Conservation (phyloP, 2,797 vertebrate species). For the Falco berigora region DNA sequence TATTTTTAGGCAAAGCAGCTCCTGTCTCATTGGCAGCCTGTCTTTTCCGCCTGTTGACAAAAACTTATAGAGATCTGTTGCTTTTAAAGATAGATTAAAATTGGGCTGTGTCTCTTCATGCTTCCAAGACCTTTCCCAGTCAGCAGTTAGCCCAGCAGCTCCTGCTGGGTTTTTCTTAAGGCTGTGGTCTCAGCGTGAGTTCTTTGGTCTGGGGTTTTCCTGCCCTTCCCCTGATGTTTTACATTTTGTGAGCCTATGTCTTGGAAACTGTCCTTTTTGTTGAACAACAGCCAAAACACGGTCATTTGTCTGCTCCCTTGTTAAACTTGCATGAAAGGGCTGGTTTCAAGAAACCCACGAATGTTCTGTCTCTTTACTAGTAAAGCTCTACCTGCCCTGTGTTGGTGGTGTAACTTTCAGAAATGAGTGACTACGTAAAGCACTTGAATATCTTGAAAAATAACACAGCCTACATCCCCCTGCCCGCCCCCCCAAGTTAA, state of each 20-base stretch:
- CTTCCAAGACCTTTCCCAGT: not conserved
- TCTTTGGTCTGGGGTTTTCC: conserved; percentile 19
- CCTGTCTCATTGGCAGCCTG: not conserved
- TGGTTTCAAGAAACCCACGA: not conserved
- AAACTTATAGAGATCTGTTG: not conserved
- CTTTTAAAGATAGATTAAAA: conserved; percentile 8
- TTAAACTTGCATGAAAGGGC: not conserved
- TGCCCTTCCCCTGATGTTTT: not conserved
- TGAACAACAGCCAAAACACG: not conserved
- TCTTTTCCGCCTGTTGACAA: not conserved
- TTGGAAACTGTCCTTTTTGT: not conserved
- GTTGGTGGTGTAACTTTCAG: not conserved
- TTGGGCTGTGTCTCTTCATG: not conserved
- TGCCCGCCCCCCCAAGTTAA: not conserved
- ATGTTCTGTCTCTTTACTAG: not conserved
- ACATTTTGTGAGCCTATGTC: not conserved
- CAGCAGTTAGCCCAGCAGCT: not conserved
- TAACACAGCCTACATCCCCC: not conserved
- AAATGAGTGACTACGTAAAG: not conserved
- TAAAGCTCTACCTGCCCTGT: not conserved
- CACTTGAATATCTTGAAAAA: not conserved
- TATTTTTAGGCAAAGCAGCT: conserved; percentile 26
- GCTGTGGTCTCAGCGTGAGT: not conserved
- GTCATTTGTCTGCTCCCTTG: not conserved
- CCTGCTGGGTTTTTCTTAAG: not conserved